Percentiles rank a stretch among this genome's conserved stretches.
phyloP scores from a whole-genome alignment of 2,797 vertebrate genomes.

The Uromys caudimaculatus region DNA sequence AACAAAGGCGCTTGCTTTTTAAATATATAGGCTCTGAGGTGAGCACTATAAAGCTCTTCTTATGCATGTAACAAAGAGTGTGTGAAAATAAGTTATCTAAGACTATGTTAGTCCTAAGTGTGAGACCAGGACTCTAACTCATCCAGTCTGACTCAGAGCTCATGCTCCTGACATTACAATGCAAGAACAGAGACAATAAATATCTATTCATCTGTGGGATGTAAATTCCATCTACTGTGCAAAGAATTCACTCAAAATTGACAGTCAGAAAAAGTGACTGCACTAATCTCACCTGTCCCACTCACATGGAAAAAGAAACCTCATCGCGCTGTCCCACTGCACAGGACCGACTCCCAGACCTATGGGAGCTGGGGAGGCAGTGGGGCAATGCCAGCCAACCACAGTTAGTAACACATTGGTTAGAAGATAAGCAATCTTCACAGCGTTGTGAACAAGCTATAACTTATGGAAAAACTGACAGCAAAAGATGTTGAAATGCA shows the following conservation, averaged over 20 bases:
- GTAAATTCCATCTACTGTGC: not conserved
- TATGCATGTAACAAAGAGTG: not conserved
- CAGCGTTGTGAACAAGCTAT: conserved; percentile 21
- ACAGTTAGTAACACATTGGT: not conserved
- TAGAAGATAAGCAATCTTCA: conserved; percentile 14
- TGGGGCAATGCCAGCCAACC: not conserved
- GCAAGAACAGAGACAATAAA: not conserved
- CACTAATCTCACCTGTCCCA: not conserved
- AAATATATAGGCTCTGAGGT: not conserved
- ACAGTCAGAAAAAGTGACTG: not conserved
- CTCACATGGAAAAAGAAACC: conserved; percentile 15
- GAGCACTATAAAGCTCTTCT: not conserved
- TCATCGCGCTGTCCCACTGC: not conserved
- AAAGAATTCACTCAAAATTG: not conserved
- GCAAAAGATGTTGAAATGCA: conserved; percentile 45
- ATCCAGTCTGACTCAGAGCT: not conserved
- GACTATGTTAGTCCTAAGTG: not conserved
- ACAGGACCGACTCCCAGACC: not conserved
- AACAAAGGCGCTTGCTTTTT: not conserved
- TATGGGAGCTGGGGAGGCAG: not conserved
- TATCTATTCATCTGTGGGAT: not conserved
- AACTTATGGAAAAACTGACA: conserved; percentile 26
- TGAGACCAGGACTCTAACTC: not conserved
- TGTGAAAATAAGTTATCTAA: not conserved
- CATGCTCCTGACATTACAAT: not conserved